phyloP scores from a whole-genome alignment of 2,888 invertebrate genomes.

The Heliconius cydno region DNA sequence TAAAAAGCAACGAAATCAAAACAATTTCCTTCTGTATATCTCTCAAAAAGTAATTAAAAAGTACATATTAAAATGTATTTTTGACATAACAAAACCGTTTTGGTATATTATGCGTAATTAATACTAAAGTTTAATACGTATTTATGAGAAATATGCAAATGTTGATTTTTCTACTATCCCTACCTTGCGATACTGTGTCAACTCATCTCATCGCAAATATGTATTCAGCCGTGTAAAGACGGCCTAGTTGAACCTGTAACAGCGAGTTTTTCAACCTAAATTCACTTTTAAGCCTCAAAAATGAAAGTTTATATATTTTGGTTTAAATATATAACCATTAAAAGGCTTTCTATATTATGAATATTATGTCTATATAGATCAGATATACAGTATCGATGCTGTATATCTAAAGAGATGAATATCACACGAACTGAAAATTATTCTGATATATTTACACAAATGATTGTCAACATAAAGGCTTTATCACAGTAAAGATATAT shows the following conservation, averaged over 20 bases:
- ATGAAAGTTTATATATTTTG: conserved; percentile 52
- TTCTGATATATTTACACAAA: not conserved
- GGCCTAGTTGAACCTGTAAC: conserved; percentile 64
- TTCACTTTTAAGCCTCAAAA: conserved; percentile 62
- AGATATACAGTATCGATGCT: not conserved
- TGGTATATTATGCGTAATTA: not conserved
- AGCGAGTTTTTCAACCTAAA: conserved; percentile 62
- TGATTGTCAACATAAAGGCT: not conserved
- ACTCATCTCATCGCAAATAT: conserved; percentile 72
- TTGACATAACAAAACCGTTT: not conserved
- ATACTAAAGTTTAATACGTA: not conserved
- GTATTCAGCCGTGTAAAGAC: conserved; percentile 61
- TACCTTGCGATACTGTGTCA: conserved; percentile 57
- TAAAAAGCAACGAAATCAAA: not conserved
- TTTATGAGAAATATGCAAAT: not conserved
- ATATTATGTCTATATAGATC: not conserved
- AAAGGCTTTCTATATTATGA: not conserved
- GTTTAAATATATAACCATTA: not conserved
- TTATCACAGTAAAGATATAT: not conserved
- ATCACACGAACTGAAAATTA: not conserved
- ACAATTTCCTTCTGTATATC: not conserved
- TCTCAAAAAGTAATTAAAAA: not conserved
- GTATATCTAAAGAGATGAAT: conserved; percentile 10
- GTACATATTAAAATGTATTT: not conserved
- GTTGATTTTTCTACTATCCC: conserved; percentile 45